Base-by-base conservation (phyloP, 1,140 invertebrate species). In the Holotrichia oblita region DNA sequence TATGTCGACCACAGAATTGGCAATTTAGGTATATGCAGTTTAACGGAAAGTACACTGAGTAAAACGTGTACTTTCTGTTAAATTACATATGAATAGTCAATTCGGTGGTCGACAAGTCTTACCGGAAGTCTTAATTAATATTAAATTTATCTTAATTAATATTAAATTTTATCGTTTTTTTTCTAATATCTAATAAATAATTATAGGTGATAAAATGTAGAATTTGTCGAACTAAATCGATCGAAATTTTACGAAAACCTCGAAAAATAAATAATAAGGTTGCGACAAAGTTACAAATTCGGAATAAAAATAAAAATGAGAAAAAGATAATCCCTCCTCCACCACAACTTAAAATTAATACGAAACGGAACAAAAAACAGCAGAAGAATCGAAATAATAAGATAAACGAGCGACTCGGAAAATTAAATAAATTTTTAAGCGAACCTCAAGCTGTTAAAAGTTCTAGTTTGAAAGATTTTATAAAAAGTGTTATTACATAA, bases 401-500 rank as follows among this genome's bases (percentile, higher is more conserved):
- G 7, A 41, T 3, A 17, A 73, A 34, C 9, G 4, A 73, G 14
- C 40, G 7, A 2, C n/a, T 73, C 12, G 7, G 2, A 3, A 73
- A 73, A 17, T 40, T 73, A 14, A 73, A 40, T 40, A 40, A 14
- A 14, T 73, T 73, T 40, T 73, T 73, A 73, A 73, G 20, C 20
- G 7, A 6, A 14, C 9, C 72, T 4, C 40, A 40, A 0, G 40
- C 3, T n/a, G 20, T 73, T 10, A 73, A 73, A 41, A 40, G 9
- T 8, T 40, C 72, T 34, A 41, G 72, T 40, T 73, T 73, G 40
- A 73, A 73, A 73, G 72, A 73, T 40, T 73, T 73, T 73, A 73
- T 73, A 40, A 73, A 73, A n/a, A 73, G 72, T 73, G 24, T 73
- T 12, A 73, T n/a, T n/a, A n/a, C n/a, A n/a, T n/a, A n/a, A n/a